A percentile compares a stretch with the other conserved stretches of the same genome.
Evolutionary conservation across 2,888 invertebrate genomes (phyloP).

Genomic region (Mamestra brassicae): DNA sequence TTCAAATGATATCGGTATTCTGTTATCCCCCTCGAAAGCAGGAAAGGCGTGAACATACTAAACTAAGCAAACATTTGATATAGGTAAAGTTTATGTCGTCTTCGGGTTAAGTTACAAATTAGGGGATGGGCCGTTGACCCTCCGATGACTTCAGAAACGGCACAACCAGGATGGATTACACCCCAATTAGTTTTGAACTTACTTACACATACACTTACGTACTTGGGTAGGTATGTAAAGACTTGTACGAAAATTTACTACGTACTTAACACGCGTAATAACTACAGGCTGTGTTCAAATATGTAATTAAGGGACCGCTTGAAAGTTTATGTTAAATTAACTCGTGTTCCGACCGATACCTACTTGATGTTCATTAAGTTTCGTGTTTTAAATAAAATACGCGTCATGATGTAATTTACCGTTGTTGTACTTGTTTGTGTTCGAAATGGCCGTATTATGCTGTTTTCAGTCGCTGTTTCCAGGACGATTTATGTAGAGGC

Average conservation of each 20-base stretch:
- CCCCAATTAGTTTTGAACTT: slow-evolving; percentile 62
- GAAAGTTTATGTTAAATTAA: slow-evolving; percentile 53
- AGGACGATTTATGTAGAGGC: not conserved
- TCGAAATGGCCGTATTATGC: not conserved
- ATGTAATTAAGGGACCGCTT: slow-evolving; percentile 54
- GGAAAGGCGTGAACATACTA: slow-evolving; percentile 18
- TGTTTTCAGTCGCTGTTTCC: not conserved
- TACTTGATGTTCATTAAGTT: slow-evolving; percentile 32
- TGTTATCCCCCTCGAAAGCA: slow-evolving; percentile 4
- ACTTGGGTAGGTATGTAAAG: slow-evolving; percentile 32
- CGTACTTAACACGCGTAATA: slow-evolving; percentile 55
- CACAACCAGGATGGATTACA: slow-evolving; percentile 59
- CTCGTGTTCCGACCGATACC: slow-evolving; percentile 20
- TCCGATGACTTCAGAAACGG: slow-evolving; percentile 54
- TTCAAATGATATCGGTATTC: not conserved
- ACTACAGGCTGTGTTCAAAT: slow-evolving; percentile 54
- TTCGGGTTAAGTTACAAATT: slow-evolving; percentile 62
- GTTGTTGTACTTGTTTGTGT: no score
- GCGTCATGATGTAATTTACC: not conserved
- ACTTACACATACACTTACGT: slow-evolving; percentile 2
- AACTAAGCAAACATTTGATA: slow-evolving; percentile 59
- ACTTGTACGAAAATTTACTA: slow-evolving; percentile 58
- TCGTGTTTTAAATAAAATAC: slow-evolving; percentile 30
- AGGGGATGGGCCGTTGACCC: slow-evolving; percentile 57
- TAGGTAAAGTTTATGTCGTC: slow-evolving; percentile 55